Percentiles rank a stretch among this genome's conserved stretches.
Evolutionary conservation across 2,888 invertebrate species (phyloP).

Genomic region (Mechanitis mazaeus): DNA sequence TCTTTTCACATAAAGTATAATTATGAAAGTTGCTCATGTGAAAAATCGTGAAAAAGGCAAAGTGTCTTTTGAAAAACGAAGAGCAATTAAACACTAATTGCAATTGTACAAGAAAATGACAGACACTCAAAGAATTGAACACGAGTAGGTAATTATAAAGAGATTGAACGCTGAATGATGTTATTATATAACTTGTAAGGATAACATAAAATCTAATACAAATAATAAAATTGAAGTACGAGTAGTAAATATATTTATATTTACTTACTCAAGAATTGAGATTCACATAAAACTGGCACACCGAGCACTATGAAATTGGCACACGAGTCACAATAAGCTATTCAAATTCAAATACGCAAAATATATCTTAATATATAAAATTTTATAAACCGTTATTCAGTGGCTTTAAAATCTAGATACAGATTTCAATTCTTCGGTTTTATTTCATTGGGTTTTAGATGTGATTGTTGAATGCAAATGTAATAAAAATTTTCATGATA

Average conservation of each 20-base stretch:
- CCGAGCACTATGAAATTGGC: not conserved
- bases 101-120: not conserved
- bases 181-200: not conserved
- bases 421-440: not conserved
- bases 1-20: not conserved
- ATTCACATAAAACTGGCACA: slow-evolving; percentile 5
- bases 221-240: not conserved
- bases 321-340: slow-evolving; percentile 2
- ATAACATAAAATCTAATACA: too few relatives aligned
- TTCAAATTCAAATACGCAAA: not conserved
- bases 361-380: slow-evolving; percentile 2
- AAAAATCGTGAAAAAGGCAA: slow-evolving; percentile 6
- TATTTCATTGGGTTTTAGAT: not conserved
- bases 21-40: slow-evolving; percentile 3
- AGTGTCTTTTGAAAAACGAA: not conserved
- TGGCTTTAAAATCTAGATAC: not conserved
- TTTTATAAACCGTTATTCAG: not conserved
- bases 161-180: not conserved
- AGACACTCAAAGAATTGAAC: too few relatives aligned
- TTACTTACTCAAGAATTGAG: not conserved
- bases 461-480: too few relatives aligned
- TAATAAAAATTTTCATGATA: slow-evolving; percentile 27
- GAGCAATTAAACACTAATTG: slow-evolving; percentile 3
- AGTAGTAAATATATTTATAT: not conserved
- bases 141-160: not conserved